These are phyloP conservation scores for Malurus leucopterus DNA, from an alignment of 2,797 vertebrate genomes.

Conservation along the genomic window DNA sequence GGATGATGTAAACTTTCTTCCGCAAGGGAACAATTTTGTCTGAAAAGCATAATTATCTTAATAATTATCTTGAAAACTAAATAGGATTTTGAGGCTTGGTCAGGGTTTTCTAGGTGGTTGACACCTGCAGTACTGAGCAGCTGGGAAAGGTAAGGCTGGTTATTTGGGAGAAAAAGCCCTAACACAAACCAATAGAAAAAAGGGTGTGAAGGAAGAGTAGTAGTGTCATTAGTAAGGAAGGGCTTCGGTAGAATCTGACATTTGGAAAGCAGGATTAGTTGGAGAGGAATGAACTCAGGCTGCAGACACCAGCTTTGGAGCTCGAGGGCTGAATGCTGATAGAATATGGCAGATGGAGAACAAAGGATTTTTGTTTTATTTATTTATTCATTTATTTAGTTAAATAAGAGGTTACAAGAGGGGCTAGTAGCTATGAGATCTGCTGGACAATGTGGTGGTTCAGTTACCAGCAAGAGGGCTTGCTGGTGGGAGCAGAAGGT, in stretches of 20 bases:
- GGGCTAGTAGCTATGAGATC: not conserved
- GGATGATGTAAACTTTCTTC: not conserved
- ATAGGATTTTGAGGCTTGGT: slow-evolving; percentile 5
- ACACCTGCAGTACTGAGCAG: not conserved
- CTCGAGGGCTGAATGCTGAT: not conserved
- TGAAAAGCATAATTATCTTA: slow-evolving; percentile 17
- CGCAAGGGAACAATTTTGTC: slow-evolving; percentile 21
- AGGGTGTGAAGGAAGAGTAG: not conserved
- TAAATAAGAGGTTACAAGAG: not conserved
- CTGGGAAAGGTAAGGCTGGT: not conserved
- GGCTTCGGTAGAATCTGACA: not conserved
- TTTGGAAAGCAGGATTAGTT: not conserved
- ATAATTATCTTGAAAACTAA: slow-evolving; percentile 4
- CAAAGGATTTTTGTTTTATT: not conserved
- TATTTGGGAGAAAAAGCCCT: not conserved
- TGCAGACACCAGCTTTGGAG: not conserved
- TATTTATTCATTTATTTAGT: not conserved
- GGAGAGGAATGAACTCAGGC: not conserved
- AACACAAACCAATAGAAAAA: not conserved
- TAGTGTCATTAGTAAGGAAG: not conserved
- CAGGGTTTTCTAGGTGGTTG: not conserved
- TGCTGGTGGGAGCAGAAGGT: not conserved
- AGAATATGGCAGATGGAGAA: not conserved
- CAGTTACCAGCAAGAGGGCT: not conserved
- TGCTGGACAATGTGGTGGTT: not conserved